Conservation (phyloP, 2,888 invertebrate species). For the Hoplodrina blanda region DNA sequence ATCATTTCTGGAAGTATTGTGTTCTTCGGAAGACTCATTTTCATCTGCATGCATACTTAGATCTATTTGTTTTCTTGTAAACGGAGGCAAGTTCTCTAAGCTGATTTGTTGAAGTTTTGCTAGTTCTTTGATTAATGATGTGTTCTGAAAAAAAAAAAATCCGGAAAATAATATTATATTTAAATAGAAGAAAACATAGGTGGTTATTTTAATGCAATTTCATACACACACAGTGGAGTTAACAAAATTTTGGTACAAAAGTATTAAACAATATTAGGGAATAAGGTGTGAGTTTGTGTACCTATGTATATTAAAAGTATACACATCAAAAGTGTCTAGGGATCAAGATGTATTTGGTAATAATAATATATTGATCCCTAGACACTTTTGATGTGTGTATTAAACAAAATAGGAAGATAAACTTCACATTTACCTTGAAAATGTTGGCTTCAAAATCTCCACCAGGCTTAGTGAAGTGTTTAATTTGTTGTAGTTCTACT, state of each 20-base stretch:
- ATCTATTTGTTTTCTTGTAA: conserved; percentile 70
- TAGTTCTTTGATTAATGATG: conserved; percentile 71
- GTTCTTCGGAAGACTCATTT: conserved; percentile 68
- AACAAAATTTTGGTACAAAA: too few relatives aligned
- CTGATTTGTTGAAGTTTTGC: conserved; percentile 76
- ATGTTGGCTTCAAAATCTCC: conserved; percentile 80
- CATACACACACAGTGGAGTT: not conserved
- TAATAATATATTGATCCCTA: too few relatives aligned
- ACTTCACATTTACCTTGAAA: conserved; percentile 79
- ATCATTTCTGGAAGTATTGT: conserved; percentile 68
- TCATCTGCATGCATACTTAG: conserved; percentile 63
- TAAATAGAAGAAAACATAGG: not conserved
- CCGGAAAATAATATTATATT: not conserved
- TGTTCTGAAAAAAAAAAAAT: conserved; percentile 74
- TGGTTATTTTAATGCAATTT: not conserved
- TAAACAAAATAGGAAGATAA: too few relatives aligned
- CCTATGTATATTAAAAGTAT: too few relatives aligned
- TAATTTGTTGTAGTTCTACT: conserved; percentile 79
- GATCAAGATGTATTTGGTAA: too few relatives aligned
- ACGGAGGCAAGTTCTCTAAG: conserved; percentile 72
- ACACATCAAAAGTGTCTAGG: too few relatives aligned
- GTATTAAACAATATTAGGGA: too few relatives aligned
- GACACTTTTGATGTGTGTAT: too few relatives aligned
- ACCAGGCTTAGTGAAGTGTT: conserved; percentile 75
- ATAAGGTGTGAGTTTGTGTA: too few relatives aligned